Percentiles rank a stretch among this genome's conserved stretches.
These are phyloP conservation scores for Pavo muticus DNA, from an alignment of 2,113 vertebrate genomes.

Conservation along the genomic window DNA sequence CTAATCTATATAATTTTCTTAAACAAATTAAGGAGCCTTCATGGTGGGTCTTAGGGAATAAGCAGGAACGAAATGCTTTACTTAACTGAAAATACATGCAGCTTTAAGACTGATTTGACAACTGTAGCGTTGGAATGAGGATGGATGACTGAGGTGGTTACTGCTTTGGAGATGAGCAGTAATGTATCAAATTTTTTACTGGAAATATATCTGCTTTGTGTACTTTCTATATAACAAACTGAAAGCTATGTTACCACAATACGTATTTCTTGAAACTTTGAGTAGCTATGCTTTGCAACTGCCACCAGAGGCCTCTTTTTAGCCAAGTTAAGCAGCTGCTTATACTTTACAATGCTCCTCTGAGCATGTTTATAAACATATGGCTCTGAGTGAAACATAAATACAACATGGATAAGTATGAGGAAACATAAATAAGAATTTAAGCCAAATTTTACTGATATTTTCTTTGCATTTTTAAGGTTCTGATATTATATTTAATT, in stretches of 20 bases:
- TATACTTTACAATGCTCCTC: neutral
- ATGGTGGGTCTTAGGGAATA: neutral
- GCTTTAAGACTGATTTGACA: neutral
- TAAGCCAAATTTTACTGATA: neutral
- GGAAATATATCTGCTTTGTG: neutral
- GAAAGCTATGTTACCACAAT: neutral
- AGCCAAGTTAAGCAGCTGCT: neutral
- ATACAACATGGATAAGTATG: neutral
- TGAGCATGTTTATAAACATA: neutral
- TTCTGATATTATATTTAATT: neutral
- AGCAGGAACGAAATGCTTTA: neutral
- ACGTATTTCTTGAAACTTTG: neutral
- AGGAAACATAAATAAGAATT: neutral
- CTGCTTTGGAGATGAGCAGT: neutral
- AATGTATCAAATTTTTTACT: neutral
- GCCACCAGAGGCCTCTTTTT: conserved; percentile 79
- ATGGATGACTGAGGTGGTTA: neutral
- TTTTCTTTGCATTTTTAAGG: neutral
- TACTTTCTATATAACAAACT: neutral
- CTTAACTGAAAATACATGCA: neutral
- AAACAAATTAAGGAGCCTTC: neutral
- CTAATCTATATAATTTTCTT: neutral
- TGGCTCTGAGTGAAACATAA: neutral
- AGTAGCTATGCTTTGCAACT: neutral
- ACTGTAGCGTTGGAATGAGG: neutral